These are phyloP conservation scores for Meriones unguiculatus DNA, from an alignment of 2,113 vertebrate genomes.

Conservation along the genomic window DNA sequence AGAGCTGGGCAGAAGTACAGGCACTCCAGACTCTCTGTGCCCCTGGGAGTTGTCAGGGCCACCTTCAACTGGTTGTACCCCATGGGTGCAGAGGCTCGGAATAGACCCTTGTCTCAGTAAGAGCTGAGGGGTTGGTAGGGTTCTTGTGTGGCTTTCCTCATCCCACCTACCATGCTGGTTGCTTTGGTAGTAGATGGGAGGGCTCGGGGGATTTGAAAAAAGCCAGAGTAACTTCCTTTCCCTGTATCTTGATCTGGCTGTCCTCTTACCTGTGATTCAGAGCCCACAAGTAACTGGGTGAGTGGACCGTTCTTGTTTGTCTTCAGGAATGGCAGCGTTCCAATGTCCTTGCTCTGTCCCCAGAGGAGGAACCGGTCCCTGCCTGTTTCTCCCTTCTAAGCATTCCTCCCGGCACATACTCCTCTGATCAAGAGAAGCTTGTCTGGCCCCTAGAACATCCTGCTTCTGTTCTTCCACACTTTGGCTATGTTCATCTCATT, in stretches of 20 bases:
- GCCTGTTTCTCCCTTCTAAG: neutral
- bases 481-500: neutral
- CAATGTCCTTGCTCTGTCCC: neutral
- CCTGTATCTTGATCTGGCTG: neutral
- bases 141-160: fast-evolving
- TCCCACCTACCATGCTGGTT: neutral
- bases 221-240: neutral
- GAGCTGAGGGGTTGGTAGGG: neutral
- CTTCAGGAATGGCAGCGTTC: neutral
- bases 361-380: neutral
- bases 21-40: neutral
- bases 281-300: neutral
- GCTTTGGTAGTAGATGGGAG: neutral
- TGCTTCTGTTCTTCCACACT: neutral
- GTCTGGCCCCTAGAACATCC: neutral
- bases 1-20: neutral
- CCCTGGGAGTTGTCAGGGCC: neutral
- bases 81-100: neutral
- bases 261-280: neutral
- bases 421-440: neutral
- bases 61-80: neutral
- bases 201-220: neutral
- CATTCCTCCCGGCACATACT: neutral
- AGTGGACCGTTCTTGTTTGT: neutral
- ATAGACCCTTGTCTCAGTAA: neutral